These are phyloP conservation scores for Rhinolophus sinicus DNA, from an alignment of 2,113 vertebrate species.

Conservation along the genomic window DNA sequence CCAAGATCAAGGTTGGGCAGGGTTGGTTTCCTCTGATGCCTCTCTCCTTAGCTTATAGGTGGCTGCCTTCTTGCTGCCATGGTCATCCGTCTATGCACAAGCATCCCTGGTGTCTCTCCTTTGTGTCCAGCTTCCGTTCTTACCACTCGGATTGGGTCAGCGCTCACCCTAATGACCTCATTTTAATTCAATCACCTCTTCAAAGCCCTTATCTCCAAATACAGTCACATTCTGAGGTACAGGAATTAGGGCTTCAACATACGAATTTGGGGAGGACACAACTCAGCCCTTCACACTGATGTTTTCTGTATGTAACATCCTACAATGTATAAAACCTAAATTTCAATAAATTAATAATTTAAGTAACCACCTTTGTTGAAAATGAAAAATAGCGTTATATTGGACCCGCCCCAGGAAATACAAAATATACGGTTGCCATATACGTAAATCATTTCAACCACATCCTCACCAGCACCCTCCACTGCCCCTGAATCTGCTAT, in stretches of 20 bases:
- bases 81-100: accelerated
- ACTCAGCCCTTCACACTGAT: neutral
- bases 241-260: neutral
- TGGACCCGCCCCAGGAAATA: neutral
- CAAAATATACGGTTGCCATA: neutral
- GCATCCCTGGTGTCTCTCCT: neutral
- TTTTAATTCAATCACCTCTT: neutral
- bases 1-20: neutral
- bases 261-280: neutral
- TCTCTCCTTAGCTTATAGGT: neutral
- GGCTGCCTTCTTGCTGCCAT: neutral
- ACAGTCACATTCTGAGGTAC: neutral
- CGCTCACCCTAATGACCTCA: neutral
- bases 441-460: neutral
- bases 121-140: neutral
- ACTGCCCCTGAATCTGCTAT: neutral
- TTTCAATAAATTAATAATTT: neutral
- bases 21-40: neutral
- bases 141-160: neutral
- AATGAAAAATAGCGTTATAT: neutral
- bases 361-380: neutral
- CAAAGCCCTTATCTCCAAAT: neutral
- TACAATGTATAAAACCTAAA: neutral
- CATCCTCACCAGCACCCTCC: neutral
- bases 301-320: neutral